Base-by-base conservation (phyloP, 2,797 vertebrate genomes). In the Manis javanica region DNA sequence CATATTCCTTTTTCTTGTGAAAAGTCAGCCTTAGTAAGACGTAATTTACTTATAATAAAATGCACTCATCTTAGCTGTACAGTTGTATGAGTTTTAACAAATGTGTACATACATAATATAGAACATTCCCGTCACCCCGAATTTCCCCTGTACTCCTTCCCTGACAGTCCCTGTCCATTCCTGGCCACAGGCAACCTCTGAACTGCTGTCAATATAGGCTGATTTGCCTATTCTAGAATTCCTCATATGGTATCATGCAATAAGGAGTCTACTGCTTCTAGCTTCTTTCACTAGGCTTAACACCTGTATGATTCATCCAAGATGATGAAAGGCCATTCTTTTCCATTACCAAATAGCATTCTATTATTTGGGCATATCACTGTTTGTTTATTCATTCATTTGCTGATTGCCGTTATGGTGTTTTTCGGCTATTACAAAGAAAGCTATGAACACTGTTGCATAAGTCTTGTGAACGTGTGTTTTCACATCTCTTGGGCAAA, bases 401-500 rank as follows among this genome's bases (percentile, higher is more conserved):
- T 71, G 10, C 31, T 64, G 57, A 88, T 39, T 61, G 94, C n/a
- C 63, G 46, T 46, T 46, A 83, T 84, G 57, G 2, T 10, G 5
- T 78, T 92, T 95, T 78, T 83, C n/a, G 29, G 16, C 7, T 94
- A 57, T 39, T 77, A n/a, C 15, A 37, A 79, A 78, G 89, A 92
- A 90, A 61, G 7, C 63, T 59, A 61, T 61, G 85, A 78, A 69
- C n/a, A 83, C 26, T 69, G 6, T 8, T 69, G 2, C 34, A 69
- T 3, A 92, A 78, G 19, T 89, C 18, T 78, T 75, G 51, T 39
- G 63, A 29, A 68, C 21, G 31, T 68, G 51, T 3, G 8, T 57
- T 94, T 95, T 92, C 3, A 46, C 88, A 84, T 96, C 51, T 81
- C 26, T 79, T 78, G 57, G 21, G 31, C 13, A 95, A 77, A 92